Evolutionary conservation across 2,113 vertebrate species (phyloP).

Genomic region (Seriola quinqueradiata): DNA sequence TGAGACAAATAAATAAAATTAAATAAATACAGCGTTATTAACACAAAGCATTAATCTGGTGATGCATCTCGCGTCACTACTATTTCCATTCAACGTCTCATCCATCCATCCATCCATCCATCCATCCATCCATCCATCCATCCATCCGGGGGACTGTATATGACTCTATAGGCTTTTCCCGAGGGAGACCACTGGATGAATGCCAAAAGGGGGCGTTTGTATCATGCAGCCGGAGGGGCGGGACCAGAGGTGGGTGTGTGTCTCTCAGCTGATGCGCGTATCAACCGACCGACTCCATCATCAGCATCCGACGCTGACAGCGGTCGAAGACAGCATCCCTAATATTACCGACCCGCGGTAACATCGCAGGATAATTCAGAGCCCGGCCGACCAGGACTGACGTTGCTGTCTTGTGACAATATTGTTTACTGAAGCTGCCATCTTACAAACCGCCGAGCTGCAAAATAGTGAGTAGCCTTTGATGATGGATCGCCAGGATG

Average conservation of each 20-base stretch:
- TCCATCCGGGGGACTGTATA: conserved; percentile 16
- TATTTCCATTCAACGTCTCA: background rate
- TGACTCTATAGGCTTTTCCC: conserved; percentile 47
- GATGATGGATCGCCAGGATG: conserved; percentile 78
- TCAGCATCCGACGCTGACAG: conserved; percentile 85
- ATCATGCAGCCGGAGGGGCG: conserved; percentile 75
- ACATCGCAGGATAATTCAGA: conserved; percentile 48
- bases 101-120: conserved; percentile 1
- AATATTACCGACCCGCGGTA: conserved; percentile 56
- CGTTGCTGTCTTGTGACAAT: conserved; percentile 53
- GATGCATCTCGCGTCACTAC: background rate
- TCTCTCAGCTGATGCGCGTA: conserved; percentile 85
- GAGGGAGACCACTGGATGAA: conserved; percentile 57
- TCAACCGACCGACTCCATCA: conserved; percentile 83
- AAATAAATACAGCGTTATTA: background rate
- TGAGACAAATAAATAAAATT: background rate
- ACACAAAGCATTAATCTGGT: background rate
- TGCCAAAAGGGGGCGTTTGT: conserved; percentile 79
- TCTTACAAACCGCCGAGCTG: conserved; percentile 69
- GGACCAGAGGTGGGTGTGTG: conserved; percentile 82
- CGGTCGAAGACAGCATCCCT: conserved; percentile 77
- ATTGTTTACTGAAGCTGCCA: conserved; percentile 70
- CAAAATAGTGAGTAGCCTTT: conserved; percentile 78
- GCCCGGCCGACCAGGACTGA: conserved; percentile 53
- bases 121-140: conserved; percentile 12